Conservation (phyloP, 2,797 vertebrate species). For the Gallirallus australis region DNA sequence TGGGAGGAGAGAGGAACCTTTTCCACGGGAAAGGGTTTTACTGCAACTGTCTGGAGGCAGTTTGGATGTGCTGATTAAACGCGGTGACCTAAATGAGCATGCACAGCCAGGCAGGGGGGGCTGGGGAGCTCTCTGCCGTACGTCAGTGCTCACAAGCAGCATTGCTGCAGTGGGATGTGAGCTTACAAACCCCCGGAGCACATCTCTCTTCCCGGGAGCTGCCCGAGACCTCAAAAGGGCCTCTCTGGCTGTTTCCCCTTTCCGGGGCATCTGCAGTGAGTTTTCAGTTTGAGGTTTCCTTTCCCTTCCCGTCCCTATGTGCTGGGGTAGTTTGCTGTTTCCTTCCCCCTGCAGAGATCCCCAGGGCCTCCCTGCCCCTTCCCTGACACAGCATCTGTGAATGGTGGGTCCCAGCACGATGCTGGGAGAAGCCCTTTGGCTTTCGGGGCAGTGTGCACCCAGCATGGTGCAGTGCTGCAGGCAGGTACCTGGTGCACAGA, state of each 20-base stretch:
- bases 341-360: not conserved
- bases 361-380: rapidly evolving
- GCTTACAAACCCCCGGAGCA: not conserved
- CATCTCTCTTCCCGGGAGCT: rapidly evolving
- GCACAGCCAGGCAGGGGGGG: not conserved
- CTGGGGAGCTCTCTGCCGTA: not conserved
- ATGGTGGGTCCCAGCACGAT: rapidly evolving
- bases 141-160: rapidly evolving
- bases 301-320: not conserved
- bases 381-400: rapidly evolving
- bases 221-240: rapidly evolving
- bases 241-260: constrained; percentile 17
- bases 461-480: not conserved
- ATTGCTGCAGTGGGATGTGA: rapidly evolving
- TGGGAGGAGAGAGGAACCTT: not conserved
- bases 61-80: not conserved
- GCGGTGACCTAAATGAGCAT: not conserved
- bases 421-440: not conserved
- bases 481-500: not conserved
- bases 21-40: not conserved
- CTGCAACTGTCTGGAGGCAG: not conserved
- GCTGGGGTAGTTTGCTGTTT: not conserved
- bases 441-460: not conserved
- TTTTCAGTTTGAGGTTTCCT: constrained; percentile 9
- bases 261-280: rapidly evolving